Conservation (phyloP, 2,113 vertebrate genomes). For the Eretmochelys imbricata region DNA sequence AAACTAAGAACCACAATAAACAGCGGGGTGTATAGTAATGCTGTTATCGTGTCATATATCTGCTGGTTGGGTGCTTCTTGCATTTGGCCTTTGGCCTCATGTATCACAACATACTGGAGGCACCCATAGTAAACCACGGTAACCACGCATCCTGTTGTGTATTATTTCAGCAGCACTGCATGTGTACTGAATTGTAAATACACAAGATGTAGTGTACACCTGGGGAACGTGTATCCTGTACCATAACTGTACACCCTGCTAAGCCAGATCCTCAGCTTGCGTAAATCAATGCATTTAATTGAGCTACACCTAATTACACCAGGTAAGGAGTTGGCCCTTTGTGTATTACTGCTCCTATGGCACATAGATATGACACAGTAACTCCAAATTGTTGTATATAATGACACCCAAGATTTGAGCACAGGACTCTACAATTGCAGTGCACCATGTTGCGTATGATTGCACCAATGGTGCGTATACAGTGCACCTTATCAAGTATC, state of each 20-base stretch:
- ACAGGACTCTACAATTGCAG: accelerated
- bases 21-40: not conserved
- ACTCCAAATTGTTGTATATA: not conserved
- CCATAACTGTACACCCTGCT: not conserved
- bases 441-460: accelerated
- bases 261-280: not conserved
- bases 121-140: accelerated
- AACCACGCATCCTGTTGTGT: accelerated
- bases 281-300: accelerated
- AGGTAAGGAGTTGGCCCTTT: not conserved
- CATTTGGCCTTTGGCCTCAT: conserved; percentile 48
- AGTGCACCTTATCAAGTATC: not conserved
- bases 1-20: not conserved
- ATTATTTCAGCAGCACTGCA: not conserved
- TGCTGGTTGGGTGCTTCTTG: not conserved
- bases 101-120: accelerated
- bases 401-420: not conserved
- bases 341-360: not conserved
- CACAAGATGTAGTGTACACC: not conserved
- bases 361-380: not conserved
- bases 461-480: not conserved
- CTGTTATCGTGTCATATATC: not conserved
- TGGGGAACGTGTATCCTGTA: not conserved
- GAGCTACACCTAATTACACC: not conserved
- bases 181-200: not conserved